Evolutionary conservation across 1,140 invertebrate species (phyloP).

Genomic region (Sitodiplosis mosellana): DNA sequence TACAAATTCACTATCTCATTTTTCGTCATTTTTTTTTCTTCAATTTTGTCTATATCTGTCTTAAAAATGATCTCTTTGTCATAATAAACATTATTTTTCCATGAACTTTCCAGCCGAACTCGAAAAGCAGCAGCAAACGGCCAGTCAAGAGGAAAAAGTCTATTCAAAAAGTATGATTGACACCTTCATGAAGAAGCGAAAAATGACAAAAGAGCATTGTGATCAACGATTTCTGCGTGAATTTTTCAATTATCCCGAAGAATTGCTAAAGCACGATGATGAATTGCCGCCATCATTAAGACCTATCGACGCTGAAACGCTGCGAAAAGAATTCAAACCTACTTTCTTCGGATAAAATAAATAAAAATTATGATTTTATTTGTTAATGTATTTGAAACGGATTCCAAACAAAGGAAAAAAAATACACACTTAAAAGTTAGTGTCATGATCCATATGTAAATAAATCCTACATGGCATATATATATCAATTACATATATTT

Average conservation of each 20-base stretch:
- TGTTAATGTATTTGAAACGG: neutral
- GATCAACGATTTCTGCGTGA: too few relatives aligned
- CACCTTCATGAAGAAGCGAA: conserved; percentile 3
- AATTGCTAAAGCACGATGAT: neutral
- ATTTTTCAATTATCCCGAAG: neutral
- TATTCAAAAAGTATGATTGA: neutral
- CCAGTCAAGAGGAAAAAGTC: neutral
- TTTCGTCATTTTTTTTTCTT: neutral
- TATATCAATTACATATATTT: too few relatives aligned
- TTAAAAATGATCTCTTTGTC: too few relatives aligned
- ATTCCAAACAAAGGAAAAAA: neutral
- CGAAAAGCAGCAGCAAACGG: neutral
- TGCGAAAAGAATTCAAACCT: neutral
- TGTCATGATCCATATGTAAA: neutral
- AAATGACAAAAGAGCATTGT: neutral
- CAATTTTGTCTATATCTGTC: too few relatives aligned
- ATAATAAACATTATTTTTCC: too few relatives aligned
- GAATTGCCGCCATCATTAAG: neutral
- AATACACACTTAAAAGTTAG: neutral
- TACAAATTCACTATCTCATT: neutral
- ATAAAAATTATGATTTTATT: neutral
- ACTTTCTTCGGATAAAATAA: neutral
- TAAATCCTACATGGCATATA: neutral
- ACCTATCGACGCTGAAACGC: neutral
- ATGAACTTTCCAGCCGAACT: neutral